Base-by-base conservation (phyloP, 2,888 invertebrate species). In the Pardosa pseudoannulata region DNA sequence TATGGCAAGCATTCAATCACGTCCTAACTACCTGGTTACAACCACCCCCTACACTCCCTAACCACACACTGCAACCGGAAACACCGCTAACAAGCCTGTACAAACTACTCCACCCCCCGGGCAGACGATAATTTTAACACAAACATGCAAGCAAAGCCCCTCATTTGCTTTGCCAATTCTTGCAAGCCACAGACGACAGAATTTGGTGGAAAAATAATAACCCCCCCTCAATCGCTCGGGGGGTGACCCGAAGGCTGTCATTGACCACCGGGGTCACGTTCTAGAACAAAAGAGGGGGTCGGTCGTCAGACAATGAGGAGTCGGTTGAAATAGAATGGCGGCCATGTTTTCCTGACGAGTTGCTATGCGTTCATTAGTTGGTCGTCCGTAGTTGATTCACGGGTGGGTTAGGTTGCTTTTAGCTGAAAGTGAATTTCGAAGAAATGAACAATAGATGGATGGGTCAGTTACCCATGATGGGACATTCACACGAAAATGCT, bases 231-330 rank as follows among this genome's bases (percentile, higher is more conserved):
- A n/a, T n/a, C n/a, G n/a, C n/a, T n/a, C 19, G 13, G 23, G 23
- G 23, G 56, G 19, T 19, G 36, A 36, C 36, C 36, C 36, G 5
- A 19, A n/a, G n/a, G 5, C 23, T 56, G 56, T 56, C 56, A 56
- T 56, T 56, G 56, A 56, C 56, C 56, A 56, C 23, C 19, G 23
- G 23, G 56, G 56, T 56, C 56, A 56, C 56, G 56, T 56, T 23
- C 56, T 56, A 56, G 56, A 56, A 56, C 56, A 56, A 56, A 56
- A 56, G 23, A 23, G 11, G 56, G 56, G 56, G 5, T 3, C 3
- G 36, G 36, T 5, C 36, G 5, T 36, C 36, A 36, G 5, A 36
- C 36, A 36, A 36, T 36, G 11, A 23, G 56, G 23, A 23, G 19
- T 1, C 23, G 1, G 5, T 0, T 1, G 3, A 23, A 56, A 23